phyloP scores from a whole-genome alignment of 2,113 vertebrate genomes.

The Ctenodactylus gundi region DNA sequence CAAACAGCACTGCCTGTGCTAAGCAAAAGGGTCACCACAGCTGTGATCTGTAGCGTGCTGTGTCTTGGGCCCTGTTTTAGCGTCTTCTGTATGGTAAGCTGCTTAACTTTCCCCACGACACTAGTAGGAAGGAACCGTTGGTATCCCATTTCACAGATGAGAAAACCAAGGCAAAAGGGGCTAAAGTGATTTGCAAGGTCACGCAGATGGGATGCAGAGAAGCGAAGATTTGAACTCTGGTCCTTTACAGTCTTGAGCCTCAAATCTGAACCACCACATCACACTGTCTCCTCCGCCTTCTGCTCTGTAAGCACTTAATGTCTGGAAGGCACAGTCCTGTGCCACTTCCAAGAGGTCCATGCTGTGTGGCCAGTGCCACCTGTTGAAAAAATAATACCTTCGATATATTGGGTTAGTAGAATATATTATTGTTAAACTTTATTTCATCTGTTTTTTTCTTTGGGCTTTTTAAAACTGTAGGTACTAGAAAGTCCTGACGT shows the following conservation, averaged over 20 bases:
- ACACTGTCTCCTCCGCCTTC: too few species aligned
- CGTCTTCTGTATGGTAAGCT: background rate
- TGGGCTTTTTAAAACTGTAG: background rate
- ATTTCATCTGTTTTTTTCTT: background rate
- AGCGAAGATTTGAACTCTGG: background rate
- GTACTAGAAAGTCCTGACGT: background rate
- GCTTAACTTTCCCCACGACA: background rate
- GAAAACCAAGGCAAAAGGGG: background rate
- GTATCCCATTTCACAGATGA: background rate
- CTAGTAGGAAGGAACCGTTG: background rate
- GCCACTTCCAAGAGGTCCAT: background rate
- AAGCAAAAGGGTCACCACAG: background rate
- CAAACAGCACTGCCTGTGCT: background rate
- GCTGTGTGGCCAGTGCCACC: background rate
- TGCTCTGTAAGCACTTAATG: background rate
- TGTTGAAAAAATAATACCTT: background rate
- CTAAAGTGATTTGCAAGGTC: background rate
- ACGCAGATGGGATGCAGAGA: background rate
- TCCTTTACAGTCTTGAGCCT: background rate
- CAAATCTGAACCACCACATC: background rate
- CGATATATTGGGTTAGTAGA: background rate
- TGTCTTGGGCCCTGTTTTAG: too few species aligned
- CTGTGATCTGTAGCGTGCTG: fast-evolving
- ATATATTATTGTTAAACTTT: background rate
- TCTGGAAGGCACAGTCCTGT: fast-evolving